These are phyloP conservation scores for Natrix natrix DNA, from an alignment of 2,797 vertebrate species.

Conservation along the genomic window DNA sequence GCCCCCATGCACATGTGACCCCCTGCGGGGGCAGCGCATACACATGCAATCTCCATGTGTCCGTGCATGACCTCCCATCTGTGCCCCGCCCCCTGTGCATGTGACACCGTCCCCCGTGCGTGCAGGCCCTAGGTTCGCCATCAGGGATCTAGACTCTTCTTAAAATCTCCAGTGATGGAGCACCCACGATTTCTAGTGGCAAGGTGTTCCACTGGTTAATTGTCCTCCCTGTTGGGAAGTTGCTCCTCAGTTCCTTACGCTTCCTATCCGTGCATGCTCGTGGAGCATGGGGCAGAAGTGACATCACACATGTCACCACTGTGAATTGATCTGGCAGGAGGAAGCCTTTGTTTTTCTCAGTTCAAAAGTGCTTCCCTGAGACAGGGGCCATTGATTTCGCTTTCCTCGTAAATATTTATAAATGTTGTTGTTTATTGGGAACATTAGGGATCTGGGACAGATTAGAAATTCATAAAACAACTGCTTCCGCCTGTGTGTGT, in stretches of 20 bases:
- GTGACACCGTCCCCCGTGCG: too few relatives aligned
- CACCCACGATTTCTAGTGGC: too few relatives aligned
- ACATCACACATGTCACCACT: not conserved
- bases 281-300: not conserved
- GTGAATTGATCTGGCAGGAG: not conserved
- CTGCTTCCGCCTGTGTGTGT: not conserved
- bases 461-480: not conserved
- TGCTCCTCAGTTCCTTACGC: not conserved
- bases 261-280: not conserved
- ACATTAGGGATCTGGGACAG: not conserved
- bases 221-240: too few relatives aligned
- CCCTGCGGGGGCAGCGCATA: too few relatives aligned
- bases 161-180: too few relatives aligned
- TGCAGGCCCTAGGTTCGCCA: too few relatives aligned
- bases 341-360: not conserved
- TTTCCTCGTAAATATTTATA: not conserved
- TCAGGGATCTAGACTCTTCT: too few relatives aligned
- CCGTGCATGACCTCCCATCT: too few relatives aligned
- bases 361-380: not conserved
- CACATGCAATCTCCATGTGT: too few relatives aligned
- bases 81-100: too few relatives aligned
- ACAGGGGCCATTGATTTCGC: not conserved
- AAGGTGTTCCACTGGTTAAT: too few relatives aligned
- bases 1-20: too few relatives aligned
- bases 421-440: not conserved